Evolutionary conservation across 2,888 invertebrate genomes (phyloP).

Genomic region (Himalopsyche japonica): DNA sequence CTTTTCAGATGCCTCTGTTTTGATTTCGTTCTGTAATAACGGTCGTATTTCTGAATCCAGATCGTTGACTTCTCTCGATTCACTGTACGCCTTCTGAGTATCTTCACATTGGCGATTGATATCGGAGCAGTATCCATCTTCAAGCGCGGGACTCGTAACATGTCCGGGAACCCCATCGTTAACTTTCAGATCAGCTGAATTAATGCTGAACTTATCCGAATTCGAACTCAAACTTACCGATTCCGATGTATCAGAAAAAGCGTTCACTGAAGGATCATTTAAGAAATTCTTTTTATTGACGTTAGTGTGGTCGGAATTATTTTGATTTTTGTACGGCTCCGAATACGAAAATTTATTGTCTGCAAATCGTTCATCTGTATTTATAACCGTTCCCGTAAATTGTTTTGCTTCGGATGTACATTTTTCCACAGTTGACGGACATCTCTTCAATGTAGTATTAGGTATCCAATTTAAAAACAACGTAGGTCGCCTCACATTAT

Average conservation of each 20-base stretch:
- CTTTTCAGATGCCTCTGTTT: slow-evolving; percentile 48
- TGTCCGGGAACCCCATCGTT: slow-evolving; percentile 53
- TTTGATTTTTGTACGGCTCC: slow-evolving; percentile 39
- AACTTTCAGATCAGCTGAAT: slow-evolving; percentile 54
- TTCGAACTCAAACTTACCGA: slow-evolving; percentile 58
- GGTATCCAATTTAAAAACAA: slow-evolving; percentile 94
- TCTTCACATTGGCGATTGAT: slow-evolving; percentile 33
- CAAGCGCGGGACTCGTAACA: slow-evolving; percentile 52
- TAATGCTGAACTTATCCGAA: slow-evolving; percentile 59
- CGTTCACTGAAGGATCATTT: slow-evolving; percentile 49
- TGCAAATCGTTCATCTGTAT: slow-evolving; percentile 16
- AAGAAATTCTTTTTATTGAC: slow-evolving; percentile 43
- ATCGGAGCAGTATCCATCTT: slow-evolving; percentile 47
- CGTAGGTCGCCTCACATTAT: slow-evolving; percentile 76
- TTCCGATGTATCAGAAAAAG: slow-evolving; percentile 59
- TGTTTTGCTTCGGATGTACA: slow-evolving; percentile 44
- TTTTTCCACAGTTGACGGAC: slow-evolving; percentile 75
- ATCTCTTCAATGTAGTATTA: slow-evolving; percentile 84
- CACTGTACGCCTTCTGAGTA: slow-evolving; percentile 41
- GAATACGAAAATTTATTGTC: slow-evolving; percentile 30
- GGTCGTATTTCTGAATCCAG: slow-evolving; percentile 52
- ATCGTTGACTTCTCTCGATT: slow-evolving; percentile 48
- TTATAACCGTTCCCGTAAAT: slow-evolving; percentile 4
- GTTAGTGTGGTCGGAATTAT: slow-evolving; percentile 47
- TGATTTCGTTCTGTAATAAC: slow-evolving; percentile 45